Evolutionary conservation across 2,888 invertebrate genomes (phyloP).

Genomic region (Drosophila greeni): DNA sequence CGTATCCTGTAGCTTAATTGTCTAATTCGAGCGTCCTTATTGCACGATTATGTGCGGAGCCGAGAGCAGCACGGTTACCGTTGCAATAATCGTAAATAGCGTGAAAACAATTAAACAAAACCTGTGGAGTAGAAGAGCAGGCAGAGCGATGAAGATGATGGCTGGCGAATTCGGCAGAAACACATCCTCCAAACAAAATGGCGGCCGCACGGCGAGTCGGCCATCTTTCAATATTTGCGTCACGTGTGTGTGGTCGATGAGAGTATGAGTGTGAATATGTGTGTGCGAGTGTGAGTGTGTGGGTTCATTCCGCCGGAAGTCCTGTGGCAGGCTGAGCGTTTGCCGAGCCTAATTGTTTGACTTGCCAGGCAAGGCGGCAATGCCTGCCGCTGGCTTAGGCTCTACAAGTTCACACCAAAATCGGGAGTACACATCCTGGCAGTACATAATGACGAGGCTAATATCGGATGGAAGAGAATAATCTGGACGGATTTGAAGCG

Average conservation of each 20-base stretch:
- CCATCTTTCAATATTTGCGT: constrained; percentile 46
- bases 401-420: constrained; percentile 35
- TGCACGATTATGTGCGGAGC: constrained; percentile 97
- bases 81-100: constrained; percentile 94
- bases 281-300: constrained; percentile 3
- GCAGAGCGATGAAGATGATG: constrained; percentile 5
- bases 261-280: neutral
- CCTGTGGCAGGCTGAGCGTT: constrained; percentile 43
- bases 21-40: constrained; percentile 80
- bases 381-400: constrained; percentile 35
- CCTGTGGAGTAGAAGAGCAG: constrained; percentile 79
- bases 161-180: constrained; percentile 24
- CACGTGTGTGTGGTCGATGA: constrained; percentile 36
- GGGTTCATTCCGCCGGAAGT: constrained; percentile 61
- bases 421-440: constrained; percentile 10
- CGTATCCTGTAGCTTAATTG: constrained; percentile 53
- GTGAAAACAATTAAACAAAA: constrained; percentile 97
- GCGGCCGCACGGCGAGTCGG: constrained; percentile 31
- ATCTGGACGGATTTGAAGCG: neutral
- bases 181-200: constrained; percentile 43
- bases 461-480: neutral
- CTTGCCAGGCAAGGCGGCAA: constrained; percentile 38
- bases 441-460: constrained; percentile 5
- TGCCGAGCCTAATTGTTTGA: constrained; percentile 64
- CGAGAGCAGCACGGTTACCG: constrained; percentile 92